Base-by-base conservation (phyloP, 2,888 invertebrate species). In the Nomada fabriciana region DNA sequence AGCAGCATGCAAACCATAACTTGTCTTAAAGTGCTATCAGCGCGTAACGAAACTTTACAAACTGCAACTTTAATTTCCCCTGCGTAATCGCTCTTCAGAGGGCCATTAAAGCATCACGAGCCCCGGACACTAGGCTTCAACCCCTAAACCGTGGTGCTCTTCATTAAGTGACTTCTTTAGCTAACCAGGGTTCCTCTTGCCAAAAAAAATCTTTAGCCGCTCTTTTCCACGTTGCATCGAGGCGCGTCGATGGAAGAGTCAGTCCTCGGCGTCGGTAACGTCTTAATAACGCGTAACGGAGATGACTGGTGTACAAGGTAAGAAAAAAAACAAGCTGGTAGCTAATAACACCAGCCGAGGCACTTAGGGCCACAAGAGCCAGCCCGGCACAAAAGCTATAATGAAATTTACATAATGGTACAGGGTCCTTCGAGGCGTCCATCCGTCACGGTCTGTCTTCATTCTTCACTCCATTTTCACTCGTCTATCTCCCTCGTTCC, bases 361-460 rank as follows among this genome's bases (percentile, higher is more conserved):
- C 72, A 82, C 72, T 76, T 53, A 13, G 72, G 23, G 52, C 72
- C 68, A 47, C 63, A 50, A 67, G 70, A 81, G 59, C 75, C 59
- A 53, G 61, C 72, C 71, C 57, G 61, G 69, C 75, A 76, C 79
- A 88, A 88, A 89, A 88, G 85, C 88, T 83, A 81, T 90, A 89
- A 90, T 89, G 89, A 89, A 89, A 89, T 89, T 89, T 89, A 84
- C 89, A 89, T 89, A 90, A 90, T 87, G 89, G 85, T 78, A 80
- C 64, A 72, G 76, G 82, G 84, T 80, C 76, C 87, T 82, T 76
- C 72, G 69, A 87, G 78, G 87, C 78, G 75, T 80, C 80, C 83
- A 87, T 89, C 84, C 85, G 84, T 89, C 90, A 89, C 70, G 84
- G 60, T 73, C 82, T 81, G 78, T 87, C 89, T 80, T 84, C 85